Conservation (phyloP, 2,797 vertebrate species). For the Megaceryle alcyon region DNA sequence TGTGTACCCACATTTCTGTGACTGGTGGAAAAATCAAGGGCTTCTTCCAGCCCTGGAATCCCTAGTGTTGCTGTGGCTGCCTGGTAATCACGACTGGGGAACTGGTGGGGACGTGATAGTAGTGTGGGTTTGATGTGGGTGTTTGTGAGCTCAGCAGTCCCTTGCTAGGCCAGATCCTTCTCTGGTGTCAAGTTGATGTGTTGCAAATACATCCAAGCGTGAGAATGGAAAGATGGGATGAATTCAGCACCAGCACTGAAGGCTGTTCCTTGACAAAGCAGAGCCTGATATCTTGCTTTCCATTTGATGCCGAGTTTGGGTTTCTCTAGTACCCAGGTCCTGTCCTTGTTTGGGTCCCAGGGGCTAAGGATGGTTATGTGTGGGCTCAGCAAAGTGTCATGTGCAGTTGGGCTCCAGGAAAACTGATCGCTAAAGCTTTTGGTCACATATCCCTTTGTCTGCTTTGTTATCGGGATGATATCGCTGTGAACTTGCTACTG, state of each 20-base stretch:
- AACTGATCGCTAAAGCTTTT: background rate
- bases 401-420: background rate
- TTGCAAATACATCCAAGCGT: rapidly evolving
- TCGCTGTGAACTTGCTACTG: background rate
- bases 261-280: background rate
- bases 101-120: background rate
- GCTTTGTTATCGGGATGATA: background rate
- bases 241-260: background rate
- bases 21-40: background rate
- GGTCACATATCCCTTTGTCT: background rate
- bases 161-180: background rate
- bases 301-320: background rate
- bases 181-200: rapidly evolving
- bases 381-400: background rate
- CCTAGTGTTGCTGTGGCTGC: background rate
- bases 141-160: background rate
- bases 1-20: background rate
- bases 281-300: rapidly evolving
- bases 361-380: background rate
- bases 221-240: background rate
- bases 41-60: background rate
- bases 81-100: background rate
- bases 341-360: background rate
- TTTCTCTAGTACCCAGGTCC: background rate
- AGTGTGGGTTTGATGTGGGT: background rate